A percentile compares a stretch with the other conserved stretches of the same genome.
These are phyloP conservation scores for Pipistrellus pygmaeus DNA, from an alignment of 2,797 vertebrate species.

Conservation along the genomic window DNA sequence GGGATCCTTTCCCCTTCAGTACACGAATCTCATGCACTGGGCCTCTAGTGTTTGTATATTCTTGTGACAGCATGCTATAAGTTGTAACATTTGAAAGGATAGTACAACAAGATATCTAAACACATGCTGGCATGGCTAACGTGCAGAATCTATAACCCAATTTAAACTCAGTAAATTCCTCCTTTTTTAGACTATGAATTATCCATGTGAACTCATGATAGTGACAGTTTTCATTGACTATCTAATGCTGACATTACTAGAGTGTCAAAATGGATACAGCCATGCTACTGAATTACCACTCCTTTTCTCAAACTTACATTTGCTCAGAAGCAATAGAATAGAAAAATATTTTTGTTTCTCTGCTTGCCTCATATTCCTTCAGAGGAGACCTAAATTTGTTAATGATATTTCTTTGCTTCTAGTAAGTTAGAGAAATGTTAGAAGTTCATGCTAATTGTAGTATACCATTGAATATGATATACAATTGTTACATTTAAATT, in stretches of 20 bases:
- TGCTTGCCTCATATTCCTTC: background rate
- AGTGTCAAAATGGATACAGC: background rate
- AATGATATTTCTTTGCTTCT: background rate
- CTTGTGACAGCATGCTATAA: background rate
- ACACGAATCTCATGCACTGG: too few species aligned
- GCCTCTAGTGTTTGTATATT: background rate
- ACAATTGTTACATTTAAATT: background rate
- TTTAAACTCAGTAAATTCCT: conserved; percentile 14
- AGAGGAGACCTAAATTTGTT: background rate
- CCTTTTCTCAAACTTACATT: background rate
- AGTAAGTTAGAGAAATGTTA: background rate
- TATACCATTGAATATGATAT: background rate
- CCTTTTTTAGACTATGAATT: conserved; percentile 22
- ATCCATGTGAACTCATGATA: background rate
- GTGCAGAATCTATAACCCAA: conserved; percentile 6
- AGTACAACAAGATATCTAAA: background rate
- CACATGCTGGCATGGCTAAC: background rate
- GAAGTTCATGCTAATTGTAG: background rate
- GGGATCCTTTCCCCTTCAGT: too few species aligned
- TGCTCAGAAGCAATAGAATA: background rate
- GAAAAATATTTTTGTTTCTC: background rate
- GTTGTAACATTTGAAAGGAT: background rate
- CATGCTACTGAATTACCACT: background rate
- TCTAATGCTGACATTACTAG: conserved; percentile 14
- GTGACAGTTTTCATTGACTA: conserved; percentile 14